Base-by-base conservation (phyloP, 2,888 invertebrate genomes). In the Hypercompe scribonia region DNA sequence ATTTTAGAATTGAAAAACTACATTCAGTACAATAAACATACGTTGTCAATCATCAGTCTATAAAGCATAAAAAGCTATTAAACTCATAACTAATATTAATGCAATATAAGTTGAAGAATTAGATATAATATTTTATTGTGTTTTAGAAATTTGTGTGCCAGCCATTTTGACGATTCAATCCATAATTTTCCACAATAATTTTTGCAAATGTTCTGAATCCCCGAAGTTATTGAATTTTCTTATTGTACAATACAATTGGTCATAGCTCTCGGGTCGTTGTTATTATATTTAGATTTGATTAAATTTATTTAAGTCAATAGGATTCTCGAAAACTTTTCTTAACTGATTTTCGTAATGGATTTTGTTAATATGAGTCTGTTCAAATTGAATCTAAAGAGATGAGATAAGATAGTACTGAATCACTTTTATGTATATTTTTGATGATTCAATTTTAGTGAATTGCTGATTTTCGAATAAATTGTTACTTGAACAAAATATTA, bases 221-320 rank as follows among this genome's bases (percentile, higher is more conserved):
- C 13, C 13, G 0, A 68, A 36, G 46, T 65, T 36, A 70, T 65
- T 54, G 31, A 71, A 72, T 72, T 77, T 75, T 73, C 50, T 75
- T 63, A 68, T 72, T 58, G 10, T 11, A 65, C 42, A 68, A 71
- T 71, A 75, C 77, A 75, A 78, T 79, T 73, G 36, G 54, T 58
- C 31, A 31, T 33, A 75, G 36, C 33, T 71, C 76, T 68, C 63
- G 71, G 75, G 79, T 76, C 74, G 77, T 81, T 87, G 81, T 85
- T 88, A 87, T 88, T 88, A 78, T 86, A 85, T 89, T 86, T 85
- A 87, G 87, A 85, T 89, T 89, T 87, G 86, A 90, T 90, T 87
- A 86, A 87, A 87, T 89, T 88, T 85, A 86, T 86, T 84, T 86
- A 84, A 85, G 83, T 84, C 65, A 83, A 86, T 86, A 87, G 71